phyloP scores from a whole-genome alignment of 1,140 invertebrate genomes.

The Idris sp. region DNA sequence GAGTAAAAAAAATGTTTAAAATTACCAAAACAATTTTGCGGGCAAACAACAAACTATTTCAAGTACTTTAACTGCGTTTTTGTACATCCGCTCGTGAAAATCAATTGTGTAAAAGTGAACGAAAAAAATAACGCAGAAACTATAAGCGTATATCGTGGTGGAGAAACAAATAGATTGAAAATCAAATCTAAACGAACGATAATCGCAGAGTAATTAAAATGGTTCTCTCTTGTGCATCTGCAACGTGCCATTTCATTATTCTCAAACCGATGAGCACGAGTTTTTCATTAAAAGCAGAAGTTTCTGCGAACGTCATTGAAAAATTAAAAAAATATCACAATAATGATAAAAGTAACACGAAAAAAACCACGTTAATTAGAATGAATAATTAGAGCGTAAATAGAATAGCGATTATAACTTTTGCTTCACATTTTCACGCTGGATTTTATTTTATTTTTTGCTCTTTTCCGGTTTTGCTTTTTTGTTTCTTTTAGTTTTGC shows the following conservation, averaged over 20 bases:
- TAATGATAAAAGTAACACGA: not conserved
- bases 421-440: not conserved
- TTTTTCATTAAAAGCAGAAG: slow-evolving; percentile 41
- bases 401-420: not conserved
- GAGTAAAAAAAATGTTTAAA: not conserved
- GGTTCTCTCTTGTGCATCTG: slow-evolving; percentile 22
- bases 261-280: slow-evolving; percentile 1
- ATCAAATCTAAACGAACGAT: slow-evolving; percentile 46
- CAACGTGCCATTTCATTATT: slow-evolving; percentile 23
- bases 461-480: not conserved
- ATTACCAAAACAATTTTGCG: slow-evolving; percentile 7
- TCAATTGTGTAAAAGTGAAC: not conserved
- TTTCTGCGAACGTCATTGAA: too few relatives aligned
- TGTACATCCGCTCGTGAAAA: not conserved
- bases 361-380: slow-evolving; percentile 14
- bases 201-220: slow-evolving; percentile 46
- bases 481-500: too few relatives aligned
- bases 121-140: not conserved
- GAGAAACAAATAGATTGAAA: slow-evolving; percentile 48
- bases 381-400: slow-evolving; percentile 20
- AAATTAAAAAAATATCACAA: slow-evolving; percentile 4
- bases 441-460: not conserved
- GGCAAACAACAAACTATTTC: slow-evolving; percentile 5
- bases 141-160: slow-evolving; percentile 1
- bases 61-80: not conserved